Evolutionary conservation across 2,888 invertebrate genomes (phyloP).

Genomic region (Cloeon dipterum): DNA sequence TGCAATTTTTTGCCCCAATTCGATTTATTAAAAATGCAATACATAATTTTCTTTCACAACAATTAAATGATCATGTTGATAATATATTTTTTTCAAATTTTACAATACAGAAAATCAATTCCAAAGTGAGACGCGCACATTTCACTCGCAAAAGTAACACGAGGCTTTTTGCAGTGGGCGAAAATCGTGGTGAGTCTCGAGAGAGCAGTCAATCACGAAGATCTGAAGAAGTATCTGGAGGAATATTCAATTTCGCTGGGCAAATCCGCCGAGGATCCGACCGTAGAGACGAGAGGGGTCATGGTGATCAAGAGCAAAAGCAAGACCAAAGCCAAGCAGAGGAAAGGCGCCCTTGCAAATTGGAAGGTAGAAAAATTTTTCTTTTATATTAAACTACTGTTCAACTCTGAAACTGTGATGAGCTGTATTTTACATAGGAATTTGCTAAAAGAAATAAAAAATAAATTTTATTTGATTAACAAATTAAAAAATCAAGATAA

Average conservation of each 20-base stretch:
- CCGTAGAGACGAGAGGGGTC: constrained; percentile 73
- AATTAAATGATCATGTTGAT: no score
- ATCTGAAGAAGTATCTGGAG: constrained; percentile 75
- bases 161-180: no score
- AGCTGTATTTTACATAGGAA: no score
- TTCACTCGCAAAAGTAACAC: no score
- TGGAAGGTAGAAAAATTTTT: constrained; percentile 59
- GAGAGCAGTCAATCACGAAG: constrained; percentile 71
- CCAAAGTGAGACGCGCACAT: no score
- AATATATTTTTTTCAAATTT: no score
- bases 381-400: background rate
- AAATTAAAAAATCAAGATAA: no score
- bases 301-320: constrained; percentile 96
- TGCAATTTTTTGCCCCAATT: no score
- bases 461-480: background rate
- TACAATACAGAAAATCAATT: no score
- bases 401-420: no score
- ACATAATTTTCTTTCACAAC: no score
- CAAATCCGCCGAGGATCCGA: constrained; percentile 39
- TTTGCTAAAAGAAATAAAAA: constrained; percentile 2
- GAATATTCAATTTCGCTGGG: constrained; percentile 88
- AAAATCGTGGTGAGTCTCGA: constrained; percentile 95
- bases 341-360: constrained; percentile 85
- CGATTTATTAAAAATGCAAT: no score
- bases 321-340: constrained; percentile 85